Base-by-base conservation (phyloP, 2,113 vertebrate species). In the Engraulis encrasicolus region DNA sequence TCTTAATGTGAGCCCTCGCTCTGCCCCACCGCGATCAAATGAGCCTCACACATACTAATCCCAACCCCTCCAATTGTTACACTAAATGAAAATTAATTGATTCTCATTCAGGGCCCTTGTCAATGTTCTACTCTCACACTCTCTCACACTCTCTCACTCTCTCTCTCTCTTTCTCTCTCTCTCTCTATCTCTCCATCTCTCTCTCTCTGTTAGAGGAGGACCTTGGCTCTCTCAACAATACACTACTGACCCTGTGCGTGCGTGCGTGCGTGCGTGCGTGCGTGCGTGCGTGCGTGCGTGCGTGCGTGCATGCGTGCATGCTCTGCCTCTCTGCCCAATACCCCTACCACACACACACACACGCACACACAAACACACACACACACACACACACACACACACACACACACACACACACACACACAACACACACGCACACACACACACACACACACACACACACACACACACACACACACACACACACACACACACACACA, bases 11-110 rank as follows among this genome's bases (percentile, higher is more conserved):
- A 81, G 78, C 84, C 81, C 85, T 86, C 71, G 85, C 85, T 87
- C 88, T 93, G 91, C 90, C 79, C 91, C 90, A 92, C 91, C 92
- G 91, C 92, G 89, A 93, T 94, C 87, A 90, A 90, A 94, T 89
- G 87, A 89, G 91, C 87, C 91, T 95, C 95, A 93, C 93, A 93
- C 78, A 94, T 95, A 94, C 93, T 94, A 94, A 95, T 95, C 91
- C 86, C 90, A 84, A 86, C 91, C 92, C 66, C 92, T 90, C 88
- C 87, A 89, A 92, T 93, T 91, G 85, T 92, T 90, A 93, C 92
- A 87, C 92, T 93, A 95, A 93, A 95, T 95, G 94, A 95, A 93
- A 95, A 94, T 92, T 93, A 95, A 95, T 95, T 94, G 92, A 93
- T 93, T 91, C 86, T 92, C 87, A 93, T 95, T 94, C 89, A 92